A percentile compares a stretch with the other conserved stretches of the same genome.
Evolutionary conservation across 2,888 invertebrate species (phyloP).

Genomic region (Acleris cristana): DNA sequence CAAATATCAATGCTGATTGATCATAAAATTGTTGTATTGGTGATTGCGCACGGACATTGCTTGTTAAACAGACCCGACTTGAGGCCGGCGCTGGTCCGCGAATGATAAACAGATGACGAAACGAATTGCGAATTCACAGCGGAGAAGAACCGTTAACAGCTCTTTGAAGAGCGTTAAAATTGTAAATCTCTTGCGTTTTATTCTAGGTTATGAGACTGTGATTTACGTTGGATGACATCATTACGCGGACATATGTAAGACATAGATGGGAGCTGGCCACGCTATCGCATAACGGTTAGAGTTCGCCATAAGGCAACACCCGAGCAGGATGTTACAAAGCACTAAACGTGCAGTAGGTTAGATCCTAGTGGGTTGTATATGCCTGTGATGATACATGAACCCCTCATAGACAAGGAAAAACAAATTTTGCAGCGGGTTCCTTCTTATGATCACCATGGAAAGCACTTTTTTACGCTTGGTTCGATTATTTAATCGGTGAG

Average conservation of each 20-base stretch:
- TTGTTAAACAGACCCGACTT: constrained; percentile 56
- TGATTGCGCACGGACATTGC: constrained; percentile 50
- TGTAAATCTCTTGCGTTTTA: constrained; percentile 3
- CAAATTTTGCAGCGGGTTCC: too few relatives aligned
- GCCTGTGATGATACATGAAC: too few relatives aligned
- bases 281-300: constrained; percentile 45
- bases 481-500: too few relatives aligned
- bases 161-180: constrained; percentile 15
- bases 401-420: too few relatives aligned
- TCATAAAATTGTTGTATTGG: constrained; percentile 51
- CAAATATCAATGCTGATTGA: constrained; percentile 49
- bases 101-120: constrained; percentile 59
- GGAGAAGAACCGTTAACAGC: constrained; percentile 9
- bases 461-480: too few relatives aligned
- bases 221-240: constrained; percentile 22
- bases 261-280: constrained; percentile 37
- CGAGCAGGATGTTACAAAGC: constrained; percentile 9
- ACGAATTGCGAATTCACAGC: constrained; percentile 40
- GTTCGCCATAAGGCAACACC: constrained; percentile 18
- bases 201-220: constrained; percentile 3
- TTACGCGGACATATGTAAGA: constrained; percentile 1
- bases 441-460: too few relatives aligned
- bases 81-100: constrained; percentile 46
- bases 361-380: too few relatives aligned
- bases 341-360: constrained; percentile 16